Conservation (phyloP, 2,888 invertebrate species). For the Drosophila recens region DNA sequence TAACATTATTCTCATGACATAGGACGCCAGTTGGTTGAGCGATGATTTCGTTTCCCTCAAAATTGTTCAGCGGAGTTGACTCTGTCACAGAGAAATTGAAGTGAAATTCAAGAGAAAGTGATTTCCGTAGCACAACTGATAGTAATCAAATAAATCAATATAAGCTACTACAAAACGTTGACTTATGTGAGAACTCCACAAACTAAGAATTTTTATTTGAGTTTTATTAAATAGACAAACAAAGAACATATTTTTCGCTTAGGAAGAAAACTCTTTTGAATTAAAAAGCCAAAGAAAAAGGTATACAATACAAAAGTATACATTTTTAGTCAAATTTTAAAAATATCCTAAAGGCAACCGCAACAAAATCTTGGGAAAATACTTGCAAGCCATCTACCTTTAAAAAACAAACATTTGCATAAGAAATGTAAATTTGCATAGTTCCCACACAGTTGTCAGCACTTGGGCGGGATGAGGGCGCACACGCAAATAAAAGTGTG, state of each 20-base stretch:
- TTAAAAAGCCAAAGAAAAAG: neutral
- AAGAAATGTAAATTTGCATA: constrained; percentile 66
- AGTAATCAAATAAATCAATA: no score
- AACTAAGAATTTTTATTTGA: neutral
- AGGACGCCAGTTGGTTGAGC: no score
- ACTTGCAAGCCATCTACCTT: constrained; percentile 26
- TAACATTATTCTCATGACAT: no score
- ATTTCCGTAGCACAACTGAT: no score
- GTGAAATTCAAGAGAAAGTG: no score
- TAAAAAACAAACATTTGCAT: constrained; percentile 64
- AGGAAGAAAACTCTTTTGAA: neutral
- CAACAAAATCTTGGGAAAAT: constrained; percentile 6
- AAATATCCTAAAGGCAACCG: constrained; percentile 20
- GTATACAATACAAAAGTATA: neutral
- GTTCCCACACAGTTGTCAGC: constrained; percentile 46
- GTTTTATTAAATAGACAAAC: neutral
- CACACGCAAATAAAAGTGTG: constrained; percentile 12
- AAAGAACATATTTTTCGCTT: neutral
- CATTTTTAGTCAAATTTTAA: constrained; percentile 1
- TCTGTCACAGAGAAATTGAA: no score
- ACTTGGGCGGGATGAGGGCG: constrained; percentile 1
- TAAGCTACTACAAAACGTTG: neutral
- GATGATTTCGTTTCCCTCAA: no score
- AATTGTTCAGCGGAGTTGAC: no score
- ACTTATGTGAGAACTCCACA: neutral